phyloP scores from a whole-genome alignment of 2,888 invertebrate genomes.

The Acanthosepion esculentum region DNA sequence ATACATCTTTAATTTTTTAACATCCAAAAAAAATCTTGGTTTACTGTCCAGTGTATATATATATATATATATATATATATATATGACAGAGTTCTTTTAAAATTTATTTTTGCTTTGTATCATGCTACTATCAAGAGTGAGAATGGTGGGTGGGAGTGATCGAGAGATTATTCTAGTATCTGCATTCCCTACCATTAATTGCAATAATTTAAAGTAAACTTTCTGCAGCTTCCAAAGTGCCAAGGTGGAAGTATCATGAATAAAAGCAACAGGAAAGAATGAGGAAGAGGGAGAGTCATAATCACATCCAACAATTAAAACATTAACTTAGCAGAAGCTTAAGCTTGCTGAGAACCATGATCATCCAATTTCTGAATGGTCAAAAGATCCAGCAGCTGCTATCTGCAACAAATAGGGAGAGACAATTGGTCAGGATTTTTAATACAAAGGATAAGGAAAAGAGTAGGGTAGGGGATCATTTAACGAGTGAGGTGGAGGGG shows the following conservation, averaged over 20 bases:
- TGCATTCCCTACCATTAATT: neutral
- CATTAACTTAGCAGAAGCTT: neutral
- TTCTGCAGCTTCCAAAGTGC: conserved; percentile 1
- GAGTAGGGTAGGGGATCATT: too few species aligned
- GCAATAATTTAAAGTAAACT: neutral
- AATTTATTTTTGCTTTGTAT: neutral
- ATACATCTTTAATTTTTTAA: too few species aligned
- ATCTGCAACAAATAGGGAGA: neutral
- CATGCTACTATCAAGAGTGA: neutral
- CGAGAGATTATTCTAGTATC: neutral
- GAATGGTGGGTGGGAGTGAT: neutral
- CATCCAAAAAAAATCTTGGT: too few species aligned
- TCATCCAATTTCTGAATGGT: neutral
- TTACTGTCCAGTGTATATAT: neutral
- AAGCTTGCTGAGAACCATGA: neutral
- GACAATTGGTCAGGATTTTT: neutral
- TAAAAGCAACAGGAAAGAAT: neutral
- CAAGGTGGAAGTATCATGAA: neutral
- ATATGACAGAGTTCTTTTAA: neutral
- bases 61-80: too few species aligned
- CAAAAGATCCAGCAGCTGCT: neutral
- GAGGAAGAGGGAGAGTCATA: neutral
- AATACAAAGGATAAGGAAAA: neutral
- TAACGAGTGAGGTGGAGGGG: too few species aligned
- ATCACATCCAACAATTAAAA: neutral